Evolutionary conservation across 1,140 invertebrate species (phyloP).

Genomic region (Lethocerus indicus): DNA sequence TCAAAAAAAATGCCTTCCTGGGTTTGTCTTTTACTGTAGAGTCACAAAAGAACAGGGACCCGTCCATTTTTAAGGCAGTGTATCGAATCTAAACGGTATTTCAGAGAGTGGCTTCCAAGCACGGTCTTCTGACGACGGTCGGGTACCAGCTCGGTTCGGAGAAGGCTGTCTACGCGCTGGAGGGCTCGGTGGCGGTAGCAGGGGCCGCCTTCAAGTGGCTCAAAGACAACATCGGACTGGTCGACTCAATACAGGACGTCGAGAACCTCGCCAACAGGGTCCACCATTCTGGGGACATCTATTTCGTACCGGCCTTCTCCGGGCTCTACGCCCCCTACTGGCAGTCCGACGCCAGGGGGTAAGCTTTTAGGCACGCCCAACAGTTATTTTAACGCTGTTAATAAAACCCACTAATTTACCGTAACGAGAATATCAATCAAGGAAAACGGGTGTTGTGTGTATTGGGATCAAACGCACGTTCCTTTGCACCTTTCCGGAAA

Average conservation of each 20-base stretch:
- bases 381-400: too few relatives aligned
- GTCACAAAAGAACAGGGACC: too few relatives aligned
- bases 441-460: too few relatives aligned
- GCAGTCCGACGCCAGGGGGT: slow-evolving; percentile 81
- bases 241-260: slow-evolving; percentile 32
- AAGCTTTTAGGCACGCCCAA: too few relatives aligned
- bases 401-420: too few relatives aligned
- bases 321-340: slow-evolving; percentile 92
- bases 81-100: slow-evolving; percentile 1
- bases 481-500: too few relatives aligned
- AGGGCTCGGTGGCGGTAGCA: slow-evolving; percentile 88
- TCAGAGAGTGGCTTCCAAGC: slow-evolving; percentile 59
- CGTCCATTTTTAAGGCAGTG: too few relatives aligned
- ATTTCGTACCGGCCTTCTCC: slow-evolving; percentile 88
- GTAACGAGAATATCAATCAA: too few relatives aligned
- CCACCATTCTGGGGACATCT: slow-evolving; percentile 54
- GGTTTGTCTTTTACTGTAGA: too few relatives aligned
- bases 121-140: slow-evolving; percentile 85
- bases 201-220: slow-evolving; percentile 56
- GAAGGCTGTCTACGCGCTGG: slow-evolving; percentile 68
- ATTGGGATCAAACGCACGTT: too few relatives aligned
- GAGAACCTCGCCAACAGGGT: slow-evolving; percentile 43
- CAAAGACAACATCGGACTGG: slow-evolving; percentile 41
- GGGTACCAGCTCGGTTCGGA: slow-evolving; percentile 77
- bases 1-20: too few relatives aligned